phyloP scores from a whole-genome alignment of 2,113 vertebrate species.

The Noturus placidus region DNA sequence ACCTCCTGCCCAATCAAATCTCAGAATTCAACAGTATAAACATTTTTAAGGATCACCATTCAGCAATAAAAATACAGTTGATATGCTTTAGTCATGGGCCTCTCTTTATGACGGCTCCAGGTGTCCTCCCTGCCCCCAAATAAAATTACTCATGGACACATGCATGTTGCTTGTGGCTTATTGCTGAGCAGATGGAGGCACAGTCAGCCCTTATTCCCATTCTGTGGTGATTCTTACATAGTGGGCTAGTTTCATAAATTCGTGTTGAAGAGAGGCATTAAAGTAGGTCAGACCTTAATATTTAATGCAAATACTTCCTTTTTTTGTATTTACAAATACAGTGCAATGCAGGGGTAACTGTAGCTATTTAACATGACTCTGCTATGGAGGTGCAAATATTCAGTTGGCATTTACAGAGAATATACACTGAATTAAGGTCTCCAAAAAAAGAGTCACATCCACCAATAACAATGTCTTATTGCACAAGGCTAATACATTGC shows the following conservation, averaged over 20 bases:
- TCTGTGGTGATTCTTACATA: slow-evolving; percentile 37
- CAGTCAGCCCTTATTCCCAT: slow-evolving; percentile 37
- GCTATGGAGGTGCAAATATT: not conserved
- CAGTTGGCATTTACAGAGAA: not conserved
- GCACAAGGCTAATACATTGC: not conserved
- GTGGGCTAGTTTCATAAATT: slow-evolving; percentile 25
- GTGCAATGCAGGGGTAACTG: too few species aligned
- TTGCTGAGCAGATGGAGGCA: slow-evolving; percentile 44
- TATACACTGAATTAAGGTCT: not conserved
- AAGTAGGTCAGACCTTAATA: slow-evolving; percentile 19
- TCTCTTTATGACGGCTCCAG: not conserved
- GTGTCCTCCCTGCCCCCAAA: not conserved
- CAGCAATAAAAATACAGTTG: not conserved
- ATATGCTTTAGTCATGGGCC: not conserved
- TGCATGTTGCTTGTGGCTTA: slow-evolving; percentile 41
- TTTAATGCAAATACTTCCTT: not conserved
- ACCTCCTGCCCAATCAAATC: not conserved
- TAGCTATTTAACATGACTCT: not conserved
- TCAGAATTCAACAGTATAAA: not conserved
- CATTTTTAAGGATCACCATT: not conserved
- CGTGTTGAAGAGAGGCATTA: not conserved
- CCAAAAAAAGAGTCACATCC: not conserved
- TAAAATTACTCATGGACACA: not conserved
- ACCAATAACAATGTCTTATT: not conserved
- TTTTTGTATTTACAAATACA: not conserved